Evolutionary conservation across 2,797 vertebrate species (phyloP).

Genomic region (Eremophila alpestris): DNA sequence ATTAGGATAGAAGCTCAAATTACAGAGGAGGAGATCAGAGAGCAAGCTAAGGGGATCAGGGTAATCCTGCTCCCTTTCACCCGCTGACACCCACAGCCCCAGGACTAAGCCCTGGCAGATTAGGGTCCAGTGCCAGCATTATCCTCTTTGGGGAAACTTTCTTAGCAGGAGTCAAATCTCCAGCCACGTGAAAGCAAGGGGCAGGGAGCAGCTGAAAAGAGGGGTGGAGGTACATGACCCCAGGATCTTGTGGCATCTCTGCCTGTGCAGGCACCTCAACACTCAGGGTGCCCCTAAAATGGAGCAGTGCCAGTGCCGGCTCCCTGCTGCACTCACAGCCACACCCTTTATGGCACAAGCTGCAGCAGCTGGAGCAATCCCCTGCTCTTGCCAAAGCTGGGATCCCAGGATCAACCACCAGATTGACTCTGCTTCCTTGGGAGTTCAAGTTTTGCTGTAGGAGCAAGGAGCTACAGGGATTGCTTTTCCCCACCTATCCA

Average conservation of each 20-base stretch:
- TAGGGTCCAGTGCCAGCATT: neutral
- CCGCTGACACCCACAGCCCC: neutral
- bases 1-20: neutral
- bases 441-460: neutral
- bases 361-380: neutral
- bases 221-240: neutral
- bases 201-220: neutral
- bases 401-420: neutral
- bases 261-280: neutral
- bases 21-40: constrained; percentile 25
- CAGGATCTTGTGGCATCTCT: neutral
- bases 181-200: neutral
- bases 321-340: neutral
- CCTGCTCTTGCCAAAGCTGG: neutral
- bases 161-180: neutral
- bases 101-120: neutral
- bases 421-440: neutral
- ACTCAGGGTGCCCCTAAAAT: neutral
- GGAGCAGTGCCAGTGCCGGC: fast-evolving
- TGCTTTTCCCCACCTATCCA: neutral
- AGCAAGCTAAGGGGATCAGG: constrained; percentile 10
- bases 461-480: neutral
- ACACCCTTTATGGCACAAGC: neutral
- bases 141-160: neutral
- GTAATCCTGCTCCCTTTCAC: constrained; percentile 34